phyloP scores from a whole-genome alignment of 1,140 invertebrate genomes.

The Drosophila kanapiae region DNA sequence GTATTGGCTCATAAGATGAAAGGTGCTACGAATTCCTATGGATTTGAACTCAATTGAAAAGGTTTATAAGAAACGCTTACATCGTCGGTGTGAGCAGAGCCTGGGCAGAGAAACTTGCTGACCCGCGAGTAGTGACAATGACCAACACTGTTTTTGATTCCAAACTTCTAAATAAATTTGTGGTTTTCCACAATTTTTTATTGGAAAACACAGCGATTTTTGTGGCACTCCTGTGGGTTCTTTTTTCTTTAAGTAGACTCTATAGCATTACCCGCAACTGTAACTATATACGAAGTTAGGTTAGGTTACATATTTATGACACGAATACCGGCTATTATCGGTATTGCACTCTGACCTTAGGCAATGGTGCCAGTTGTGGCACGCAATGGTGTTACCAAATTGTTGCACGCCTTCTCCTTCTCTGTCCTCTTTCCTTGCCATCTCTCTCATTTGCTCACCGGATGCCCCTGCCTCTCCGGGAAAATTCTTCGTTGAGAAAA shows the following conservation, averaged over 20 bases:
- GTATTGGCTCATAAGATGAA: no score
- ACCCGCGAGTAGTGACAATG: no score
- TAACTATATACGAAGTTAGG: not conserved
- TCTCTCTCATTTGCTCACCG: not conserved
- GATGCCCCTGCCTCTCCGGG: conserved; percentile 1
- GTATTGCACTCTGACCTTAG: conserved; percentile 60
- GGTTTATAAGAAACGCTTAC: no score
- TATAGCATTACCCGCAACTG: not conserved
- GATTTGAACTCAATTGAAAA: no score
- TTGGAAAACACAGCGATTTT: not conserved
- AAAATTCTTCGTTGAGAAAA: not conserved
- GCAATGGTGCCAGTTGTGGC: conserved; percentile 49
- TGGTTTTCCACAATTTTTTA: no score
- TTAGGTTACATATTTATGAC: conserved; percentile 40
- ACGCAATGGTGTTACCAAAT: conserved; percentile 27
- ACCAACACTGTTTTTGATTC: no score
- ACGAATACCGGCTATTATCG: conserved; percentile 20
- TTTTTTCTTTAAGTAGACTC: not conserved
- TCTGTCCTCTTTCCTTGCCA: not conserved
- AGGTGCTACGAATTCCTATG: no score
- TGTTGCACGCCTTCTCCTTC: conserved; percentile 43
- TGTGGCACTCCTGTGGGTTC: not conserved
- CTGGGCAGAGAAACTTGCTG: no score
- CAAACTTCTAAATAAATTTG: no score
- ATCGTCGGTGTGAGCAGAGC: no score